A percentile compares a stretch with the other conserved stretches of the same genome.
These are phyloP conservation scores for Lichenostomus cassidix DNA, from an alignment of 2,113 vertebrate species.

Conservation along the genomic window DNA sequence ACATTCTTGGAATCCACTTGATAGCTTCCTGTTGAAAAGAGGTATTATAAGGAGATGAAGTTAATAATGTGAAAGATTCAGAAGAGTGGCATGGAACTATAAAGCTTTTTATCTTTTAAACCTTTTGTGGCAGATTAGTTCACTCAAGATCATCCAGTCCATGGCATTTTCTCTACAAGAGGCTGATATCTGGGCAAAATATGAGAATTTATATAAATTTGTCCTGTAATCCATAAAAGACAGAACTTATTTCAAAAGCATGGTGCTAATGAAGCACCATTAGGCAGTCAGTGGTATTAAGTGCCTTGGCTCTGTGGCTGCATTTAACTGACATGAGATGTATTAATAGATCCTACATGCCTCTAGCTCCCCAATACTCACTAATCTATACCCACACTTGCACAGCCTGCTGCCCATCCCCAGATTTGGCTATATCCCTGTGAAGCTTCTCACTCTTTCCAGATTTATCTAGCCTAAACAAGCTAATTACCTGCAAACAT, in stretches of 20 bases:
- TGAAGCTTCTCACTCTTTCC: not conserved
- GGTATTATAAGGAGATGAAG: not conserved
- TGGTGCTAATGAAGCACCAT: not conserved
- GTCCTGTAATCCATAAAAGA: not conserved
- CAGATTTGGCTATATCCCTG: not conserved
- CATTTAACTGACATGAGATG: not conserved
- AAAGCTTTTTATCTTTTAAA: not conserved
- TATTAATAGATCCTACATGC: not conserved
- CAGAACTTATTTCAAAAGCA: not conserved
- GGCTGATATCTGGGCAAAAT: not conserved
- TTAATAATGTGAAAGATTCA: not conserved
- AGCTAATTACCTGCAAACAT: not conserved
- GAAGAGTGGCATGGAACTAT: not conserved
- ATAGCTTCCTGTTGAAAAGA: conserved; percentile 47
- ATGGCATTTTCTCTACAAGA: not conserved
- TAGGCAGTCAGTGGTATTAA: not conserved
- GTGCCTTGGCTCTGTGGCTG: not conserved
- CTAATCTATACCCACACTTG: not conserved
- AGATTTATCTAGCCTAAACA: not conserved
- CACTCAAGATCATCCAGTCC: not conserved
- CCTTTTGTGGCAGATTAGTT: not conserved
- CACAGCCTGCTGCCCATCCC: not conserved
- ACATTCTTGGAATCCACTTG: conserved; percentile 3
- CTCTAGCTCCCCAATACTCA: not conserved
- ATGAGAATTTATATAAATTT: not conserved